These are phyloP conservation scores for Stomatorhinus ivindoensis DNA, from an alignment of 2,113 vertebrate genomes.

Conservation along the genomic window DNA sequence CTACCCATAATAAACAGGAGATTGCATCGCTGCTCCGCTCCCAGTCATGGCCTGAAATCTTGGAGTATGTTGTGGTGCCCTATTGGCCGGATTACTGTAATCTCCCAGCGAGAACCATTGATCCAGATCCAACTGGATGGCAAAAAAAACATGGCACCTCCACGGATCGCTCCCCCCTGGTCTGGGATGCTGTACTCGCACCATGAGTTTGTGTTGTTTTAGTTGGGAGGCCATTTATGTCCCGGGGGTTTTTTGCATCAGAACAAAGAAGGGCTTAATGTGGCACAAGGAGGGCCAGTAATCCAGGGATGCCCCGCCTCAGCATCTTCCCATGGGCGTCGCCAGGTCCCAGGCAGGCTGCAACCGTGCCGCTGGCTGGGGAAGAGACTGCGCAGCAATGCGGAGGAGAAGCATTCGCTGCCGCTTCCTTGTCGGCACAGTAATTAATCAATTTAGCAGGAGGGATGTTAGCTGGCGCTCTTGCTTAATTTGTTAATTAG, in stretches of 20 bases:
- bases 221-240: neutral
- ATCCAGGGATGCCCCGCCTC: neutral
- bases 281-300: neutral
- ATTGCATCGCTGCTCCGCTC: neutral
- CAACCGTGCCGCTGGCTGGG: neutral
- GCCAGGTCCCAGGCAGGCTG: neutral
- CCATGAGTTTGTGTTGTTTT: neutral
- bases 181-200: neutral
- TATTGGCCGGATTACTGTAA: conserved; percentile 14
- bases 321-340: neutral
- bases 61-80: neutral
- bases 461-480: neutral
- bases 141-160: neutral
- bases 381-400: neutral
- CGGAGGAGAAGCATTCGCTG: neutral
- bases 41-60: neutral
- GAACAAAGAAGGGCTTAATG: neutral
- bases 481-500: conserved; percentile 6
- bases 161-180: neutral
- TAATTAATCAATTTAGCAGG: neutral
- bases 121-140: conserved; percentile 1
- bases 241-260: neutral
- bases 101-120: conserved; percentile 16
- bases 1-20: neutral
- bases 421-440: neutral